Conservation (phyloP, 2,113 vertebrate genomes). For the Zosterops japonicus region DNA sequence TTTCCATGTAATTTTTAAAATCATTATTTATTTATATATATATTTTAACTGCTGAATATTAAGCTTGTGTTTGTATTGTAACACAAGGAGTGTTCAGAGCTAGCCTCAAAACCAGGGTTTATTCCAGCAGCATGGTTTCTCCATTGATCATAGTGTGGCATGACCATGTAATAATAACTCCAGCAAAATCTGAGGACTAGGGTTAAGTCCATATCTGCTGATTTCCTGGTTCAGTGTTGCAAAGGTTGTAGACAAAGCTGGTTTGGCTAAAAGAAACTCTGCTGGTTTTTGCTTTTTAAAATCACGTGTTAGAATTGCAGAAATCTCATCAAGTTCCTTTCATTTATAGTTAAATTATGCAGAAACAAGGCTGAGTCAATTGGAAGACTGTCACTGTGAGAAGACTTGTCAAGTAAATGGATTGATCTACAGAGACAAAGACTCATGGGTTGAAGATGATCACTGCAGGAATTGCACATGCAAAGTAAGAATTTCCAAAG, state of each 20-base stretch:
- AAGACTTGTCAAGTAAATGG: conserved; percentile 89
- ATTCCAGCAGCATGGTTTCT: background rate
- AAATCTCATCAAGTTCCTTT: conserved; percentile 59
- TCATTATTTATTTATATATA: too few species aligned
- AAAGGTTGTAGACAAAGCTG: background rate
- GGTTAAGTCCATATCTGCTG: background rate
- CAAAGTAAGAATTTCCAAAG: conserved; percentile 77
- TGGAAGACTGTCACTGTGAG: conserved; percentile 95
- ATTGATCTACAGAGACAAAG: conserved; percentile 86
- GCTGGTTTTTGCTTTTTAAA: conserved; percentile 10
- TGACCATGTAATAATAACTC: background rate
- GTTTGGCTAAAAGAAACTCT: background rate
- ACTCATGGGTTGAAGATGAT: conserved; percentile 91
- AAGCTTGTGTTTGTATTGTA: background rate
- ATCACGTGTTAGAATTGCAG: background rate
- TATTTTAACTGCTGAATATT: background rate
- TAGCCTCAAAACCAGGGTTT: background rate
- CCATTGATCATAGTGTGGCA: background rate
- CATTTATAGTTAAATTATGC: conserved; percentile 90
- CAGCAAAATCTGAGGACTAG: background rate
- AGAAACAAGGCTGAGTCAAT: conserved; percentile 91
- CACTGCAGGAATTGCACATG: conserved; percentile 94
- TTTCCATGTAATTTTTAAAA: background rate
- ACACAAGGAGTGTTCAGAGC: background rate
- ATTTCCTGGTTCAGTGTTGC: background rate